These are phyloP conservation scores for Anguilla pacifica DNA, from an alignment of 2,797 vertebrate genomes.

Conservation along the genomic window DNA sequence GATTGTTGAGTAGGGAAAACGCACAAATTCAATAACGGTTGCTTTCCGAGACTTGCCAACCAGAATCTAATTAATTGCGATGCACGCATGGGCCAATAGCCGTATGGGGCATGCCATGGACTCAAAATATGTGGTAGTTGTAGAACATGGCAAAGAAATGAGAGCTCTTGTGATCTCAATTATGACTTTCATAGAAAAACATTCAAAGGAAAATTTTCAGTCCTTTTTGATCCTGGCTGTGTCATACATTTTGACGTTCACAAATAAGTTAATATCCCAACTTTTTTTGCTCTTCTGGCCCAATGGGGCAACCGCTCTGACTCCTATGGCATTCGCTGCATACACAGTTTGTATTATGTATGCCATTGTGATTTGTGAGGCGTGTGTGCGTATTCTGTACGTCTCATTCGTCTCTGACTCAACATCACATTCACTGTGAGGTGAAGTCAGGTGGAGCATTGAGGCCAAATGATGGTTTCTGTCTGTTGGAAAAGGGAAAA, in stretches of 20 bases:
- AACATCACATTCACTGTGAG: not conserved
- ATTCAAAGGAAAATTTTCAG: constrained; percentile 67
- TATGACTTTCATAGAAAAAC: constrained; percentile 68
- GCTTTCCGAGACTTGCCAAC: constrained; percentile 69
- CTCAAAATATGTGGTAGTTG: not conserved
- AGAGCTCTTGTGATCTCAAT: constrained; percentile 73
- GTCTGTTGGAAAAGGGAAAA: not conserved
- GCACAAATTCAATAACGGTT: constrained; percentile 61
- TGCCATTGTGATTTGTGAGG: not conserved
- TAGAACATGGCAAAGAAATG: constrained; percentile 72
- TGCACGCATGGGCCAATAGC: constrained; percentile 67
- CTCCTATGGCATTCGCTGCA: not conserved
- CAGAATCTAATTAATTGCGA: constrained; percentile 73
- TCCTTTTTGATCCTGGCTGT: constrained; percentile 69
- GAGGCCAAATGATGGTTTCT: not conserved
- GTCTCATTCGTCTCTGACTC: not conserved
- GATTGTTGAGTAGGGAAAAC: constrained; percentile 52
- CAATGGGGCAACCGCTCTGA: not conserved
- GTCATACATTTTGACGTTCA: constrained; percentile 72
- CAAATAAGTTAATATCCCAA: constrained; percentile 59
- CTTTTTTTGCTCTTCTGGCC: no score
- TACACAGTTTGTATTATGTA: not conserved
- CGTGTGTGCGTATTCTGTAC: not conserved
- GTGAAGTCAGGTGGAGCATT: not conserved
- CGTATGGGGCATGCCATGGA: constrained; percentile 38